phyloP scores from a whole-genome alignment of 2,113 vertebrate species.

The Cnemophilus loriae region DNA sequence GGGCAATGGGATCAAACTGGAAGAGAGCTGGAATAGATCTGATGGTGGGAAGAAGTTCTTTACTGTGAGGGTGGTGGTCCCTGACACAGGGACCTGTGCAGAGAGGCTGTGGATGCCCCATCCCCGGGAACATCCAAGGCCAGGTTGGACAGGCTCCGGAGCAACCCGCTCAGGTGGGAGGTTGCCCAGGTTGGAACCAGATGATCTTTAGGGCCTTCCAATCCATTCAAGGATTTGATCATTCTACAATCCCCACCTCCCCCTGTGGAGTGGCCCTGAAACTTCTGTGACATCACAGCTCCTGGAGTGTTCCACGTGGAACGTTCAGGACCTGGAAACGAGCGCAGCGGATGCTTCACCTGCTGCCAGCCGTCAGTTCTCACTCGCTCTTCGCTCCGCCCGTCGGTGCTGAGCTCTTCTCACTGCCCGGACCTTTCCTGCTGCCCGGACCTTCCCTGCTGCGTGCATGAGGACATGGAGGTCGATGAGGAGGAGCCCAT shows the following conservation, averaged over 20 bases:
- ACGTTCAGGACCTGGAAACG: rapidly evolving
- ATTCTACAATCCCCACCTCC: rapidly evolving
- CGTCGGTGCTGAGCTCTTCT: rapidly evolving
- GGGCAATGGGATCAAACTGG: not conserved
- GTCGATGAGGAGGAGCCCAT: not conserved
- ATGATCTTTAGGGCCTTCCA: not conserved
- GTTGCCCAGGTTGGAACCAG: not conserved
- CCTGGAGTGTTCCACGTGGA: not conserved
- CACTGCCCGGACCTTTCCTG: not conserved
- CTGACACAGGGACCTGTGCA: not conserved
- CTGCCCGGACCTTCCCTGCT: too few relatives aligned
- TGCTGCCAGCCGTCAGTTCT: rapidly evolving
- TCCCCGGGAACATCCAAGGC: not conserved
- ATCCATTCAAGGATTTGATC: not conserved
- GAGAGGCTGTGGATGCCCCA: not conserved
- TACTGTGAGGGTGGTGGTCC: not conserved
- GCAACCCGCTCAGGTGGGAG: not conserved
- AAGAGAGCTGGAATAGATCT: rapidly evolving
- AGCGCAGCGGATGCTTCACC: too few relatives aligned
- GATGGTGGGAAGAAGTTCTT: not conserved
- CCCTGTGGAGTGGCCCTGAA: rapidly evolving
- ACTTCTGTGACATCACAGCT: not conserved
- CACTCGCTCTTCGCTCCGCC: rapidly evolving
- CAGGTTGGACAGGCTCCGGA: rapidly evolving
- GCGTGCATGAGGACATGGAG: too few relatives aligned